These are phyloP conservation scores for Halichoerus grypus DNA, from an alignment of 2,113 vertebrate genomes.

Conservation along the genomic window DNA sequence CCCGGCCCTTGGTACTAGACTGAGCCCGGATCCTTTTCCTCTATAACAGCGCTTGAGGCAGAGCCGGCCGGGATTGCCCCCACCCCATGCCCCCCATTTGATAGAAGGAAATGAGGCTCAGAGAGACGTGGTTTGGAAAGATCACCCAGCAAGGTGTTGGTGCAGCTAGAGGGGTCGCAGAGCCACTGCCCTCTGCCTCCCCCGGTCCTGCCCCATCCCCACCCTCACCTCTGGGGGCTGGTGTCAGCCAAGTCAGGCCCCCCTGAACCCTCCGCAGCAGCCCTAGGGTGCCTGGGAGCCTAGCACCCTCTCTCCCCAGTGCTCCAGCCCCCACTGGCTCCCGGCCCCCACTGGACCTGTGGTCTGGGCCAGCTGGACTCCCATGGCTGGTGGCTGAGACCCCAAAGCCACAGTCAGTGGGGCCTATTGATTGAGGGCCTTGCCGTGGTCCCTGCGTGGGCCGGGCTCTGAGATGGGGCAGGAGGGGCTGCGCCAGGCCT, in stretches of 20 bases:
- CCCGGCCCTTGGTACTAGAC: background rate
- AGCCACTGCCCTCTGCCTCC: background rate
- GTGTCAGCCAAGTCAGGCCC: no score
- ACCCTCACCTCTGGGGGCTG: background rate
- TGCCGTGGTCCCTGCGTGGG: background rate
- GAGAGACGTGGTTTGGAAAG: background rate
- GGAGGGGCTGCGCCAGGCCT: background rate
- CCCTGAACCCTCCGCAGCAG: background rate
- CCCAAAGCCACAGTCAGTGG: constrained; percentile 38
- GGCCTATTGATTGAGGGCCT: background rate
- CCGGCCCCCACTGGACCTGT: background rate
- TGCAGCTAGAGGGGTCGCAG: background rate
- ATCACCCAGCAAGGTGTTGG: background rate
- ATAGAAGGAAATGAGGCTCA: background rate
- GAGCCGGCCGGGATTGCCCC: background rate
- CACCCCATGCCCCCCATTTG: fast-evolving
- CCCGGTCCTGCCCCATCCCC: fast-evolving
- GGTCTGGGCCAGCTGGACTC: background rate
- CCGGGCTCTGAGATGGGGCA: background rate
- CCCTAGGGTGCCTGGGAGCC: background rate
- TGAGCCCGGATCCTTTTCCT: background rate
- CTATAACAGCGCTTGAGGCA: fast-evolving
- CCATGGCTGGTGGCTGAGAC: background rate
- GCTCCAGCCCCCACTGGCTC: background rate
- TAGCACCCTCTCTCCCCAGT: background rate